A percentile compares a stretch with the other conserved stretches of the same genome.
Evolutionary conservation across 2,888 invertebrate species (phyloP).

Genomic region (Acleris sparsana): DNA sequence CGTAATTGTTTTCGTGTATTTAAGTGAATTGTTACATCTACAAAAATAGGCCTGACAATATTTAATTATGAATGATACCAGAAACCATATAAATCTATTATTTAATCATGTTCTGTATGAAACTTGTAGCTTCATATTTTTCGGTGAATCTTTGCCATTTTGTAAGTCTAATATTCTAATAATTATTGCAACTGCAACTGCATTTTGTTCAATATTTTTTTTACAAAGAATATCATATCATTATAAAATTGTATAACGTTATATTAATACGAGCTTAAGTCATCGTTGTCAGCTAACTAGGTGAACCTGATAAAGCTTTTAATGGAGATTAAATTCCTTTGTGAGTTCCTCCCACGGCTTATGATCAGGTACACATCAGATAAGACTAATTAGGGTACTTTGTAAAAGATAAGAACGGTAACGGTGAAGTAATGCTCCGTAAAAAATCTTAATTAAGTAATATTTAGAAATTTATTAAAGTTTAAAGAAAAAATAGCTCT

Average conservation of each 20-base stretch:
- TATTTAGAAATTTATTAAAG: background rate
- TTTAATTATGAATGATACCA: background rate
- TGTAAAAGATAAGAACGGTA: conserved; percentile 27
- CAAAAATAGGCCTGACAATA: too few relatives aligned
- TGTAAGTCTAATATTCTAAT: too few relatives aligned
- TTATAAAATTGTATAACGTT: conserved; percentile 10
- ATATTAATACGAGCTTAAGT: conserved; percentile 32
- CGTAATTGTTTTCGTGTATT: too few relatives aligned
- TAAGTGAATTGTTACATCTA: too few relatives aligned
- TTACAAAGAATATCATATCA: background rate
- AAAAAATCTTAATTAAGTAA: conserved; percentile 8
- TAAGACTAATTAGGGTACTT: conserved; percentile 32
- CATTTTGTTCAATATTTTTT: too few relatives aligned
- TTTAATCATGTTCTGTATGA: too few relatives aligned
- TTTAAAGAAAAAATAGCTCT: background rate
- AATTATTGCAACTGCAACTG: too few relatives aligned
- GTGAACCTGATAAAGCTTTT: conserved; percentile 32
- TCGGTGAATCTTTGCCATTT: too few relatives aligned
- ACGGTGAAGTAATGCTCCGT: conserved; percentile 5
- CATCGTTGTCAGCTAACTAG: conserved; percentile 32
- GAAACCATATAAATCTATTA: too few relatives aligned
- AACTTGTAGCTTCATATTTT: too few relatives aligned
- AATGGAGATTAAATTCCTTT: conserved; percentile 35
- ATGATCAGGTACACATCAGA: conserved; percentile 27
- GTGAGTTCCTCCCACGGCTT: conserved; percentile 33